Conservation (phyloP, 2,888 invertebrate species). For the Acanthacorydalis orientalis region DNA sequence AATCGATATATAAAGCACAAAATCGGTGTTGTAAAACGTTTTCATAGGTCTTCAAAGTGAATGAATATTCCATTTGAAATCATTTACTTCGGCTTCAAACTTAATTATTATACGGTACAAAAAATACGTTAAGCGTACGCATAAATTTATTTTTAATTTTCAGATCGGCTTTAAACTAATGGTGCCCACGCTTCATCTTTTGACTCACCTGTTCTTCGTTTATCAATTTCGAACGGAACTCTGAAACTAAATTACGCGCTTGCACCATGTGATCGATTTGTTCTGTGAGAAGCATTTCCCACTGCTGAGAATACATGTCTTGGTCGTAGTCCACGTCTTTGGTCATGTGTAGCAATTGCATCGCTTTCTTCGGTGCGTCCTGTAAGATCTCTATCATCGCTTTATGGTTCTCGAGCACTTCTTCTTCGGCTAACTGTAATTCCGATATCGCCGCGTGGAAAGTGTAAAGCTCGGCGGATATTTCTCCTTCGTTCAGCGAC, state of each 20-base stretch:
- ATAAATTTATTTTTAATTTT: too few relatives aligned
- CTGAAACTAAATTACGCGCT: slow-evolving; percentile 55
- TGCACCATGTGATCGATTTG: slow-evolving; percentile 41
- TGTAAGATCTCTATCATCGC: slow-evolving; percentile 50
- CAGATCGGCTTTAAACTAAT: not conserved
- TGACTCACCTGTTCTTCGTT: slow-evolving; percentile 4
- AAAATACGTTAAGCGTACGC: too few relatives aligned
- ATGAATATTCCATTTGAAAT: too few relatives aligned
- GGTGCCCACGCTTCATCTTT: slow-evolving; percentile 3
- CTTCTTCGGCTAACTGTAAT: slow-evolving; percentile 76
- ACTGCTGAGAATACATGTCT: slow-evolving; percentile 75
- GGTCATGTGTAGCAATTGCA: slow-evolving; percentile 56
- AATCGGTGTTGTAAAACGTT: too few relatives aligned
- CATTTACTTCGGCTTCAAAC: too few relatives aligned
- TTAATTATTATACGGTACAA: too few relatives aligned
- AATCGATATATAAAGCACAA: too few relatives aligned
- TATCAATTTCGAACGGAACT: slow-evolving; percentile 57
- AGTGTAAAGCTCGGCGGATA: slow-evolving; percentile 74
- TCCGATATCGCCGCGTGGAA: slow-evolving; percentile 86
- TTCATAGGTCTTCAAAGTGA: too few relatives aligned
- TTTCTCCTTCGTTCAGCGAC: slow-evolving; percentile 53
- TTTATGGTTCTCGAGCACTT: slow-evolving; percentile 77
- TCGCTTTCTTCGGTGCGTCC: slow-evolving; percentile 49
- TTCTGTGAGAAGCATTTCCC: slow-evolving; percentile 66
- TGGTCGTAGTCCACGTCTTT: slow-evolving; percentile 86